Conservation (phyloP, 2,888 invertebrate genomes). For the Dione juno region DNA sequence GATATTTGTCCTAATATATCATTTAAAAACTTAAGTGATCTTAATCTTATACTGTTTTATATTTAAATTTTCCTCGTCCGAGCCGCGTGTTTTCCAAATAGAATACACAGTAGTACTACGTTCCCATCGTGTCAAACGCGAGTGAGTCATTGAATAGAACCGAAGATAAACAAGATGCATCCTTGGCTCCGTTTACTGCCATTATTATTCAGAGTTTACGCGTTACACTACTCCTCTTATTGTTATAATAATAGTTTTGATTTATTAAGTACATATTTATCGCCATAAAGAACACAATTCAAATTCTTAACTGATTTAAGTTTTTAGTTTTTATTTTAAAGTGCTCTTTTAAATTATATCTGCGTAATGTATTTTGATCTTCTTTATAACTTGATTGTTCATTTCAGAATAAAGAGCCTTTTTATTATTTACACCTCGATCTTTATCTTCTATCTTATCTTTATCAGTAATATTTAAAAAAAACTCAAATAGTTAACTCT, state of each 20-base stretch:
- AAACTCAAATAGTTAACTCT: too few relatives aligned
- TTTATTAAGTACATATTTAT: neutral
- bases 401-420: neutral
- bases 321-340: neutral
- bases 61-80: neutral
- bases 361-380: neutral
- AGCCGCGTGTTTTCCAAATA: conserved; percentile 24
- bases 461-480: too few relatives aligned
- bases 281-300: neutral
- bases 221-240: conserved; percentile 9
- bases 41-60: too few relatives aligned
- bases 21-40: too few relatives aligned
- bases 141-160: conserved; percentile 36
- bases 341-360: neutral
- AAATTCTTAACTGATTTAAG: neutral
- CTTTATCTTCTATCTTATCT: too few relatives aligned
- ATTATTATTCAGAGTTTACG: conserved; percentile 28
- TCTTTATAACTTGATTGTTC: neutral
- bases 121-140: conserved; percentile 4
- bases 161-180: conserved; percentile 43
- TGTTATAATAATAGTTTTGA: neutral
- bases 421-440: neutral
- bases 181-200: conserved; percentile 44
- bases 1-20: too few relatives aligned
- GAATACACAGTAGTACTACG: conserved; percentile 18